Conservation (phyloP, 1,140 invertebrate genomes). For the Aphaenogaster floridana region DNA sequence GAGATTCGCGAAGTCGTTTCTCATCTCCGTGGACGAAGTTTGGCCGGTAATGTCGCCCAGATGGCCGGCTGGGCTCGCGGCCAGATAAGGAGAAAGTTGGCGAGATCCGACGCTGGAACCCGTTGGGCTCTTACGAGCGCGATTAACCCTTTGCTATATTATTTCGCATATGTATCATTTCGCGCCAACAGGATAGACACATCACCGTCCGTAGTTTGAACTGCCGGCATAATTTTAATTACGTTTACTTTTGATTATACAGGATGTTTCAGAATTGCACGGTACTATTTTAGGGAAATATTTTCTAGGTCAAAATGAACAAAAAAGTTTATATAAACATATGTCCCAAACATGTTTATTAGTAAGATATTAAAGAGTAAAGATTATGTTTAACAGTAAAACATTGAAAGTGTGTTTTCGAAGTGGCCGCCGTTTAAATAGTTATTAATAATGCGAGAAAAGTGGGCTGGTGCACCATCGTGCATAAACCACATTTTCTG, state of each 20-base stretch:
- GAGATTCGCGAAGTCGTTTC: constrained; percentile 9
- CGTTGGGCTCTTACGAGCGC: neutral
- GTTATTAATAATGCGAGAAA: too few species aligned
- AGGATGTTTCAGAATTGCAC: too few species aligned
- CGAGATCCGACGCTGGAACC: constrained; percentile 21
- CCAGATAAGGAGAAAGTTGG: constrained; percentile 33
- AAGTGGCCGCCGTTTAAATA: too few species aligned
- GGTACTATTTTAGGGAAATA: too few species aligned
- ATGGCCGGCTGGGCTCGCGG: constrained; percentile 21
- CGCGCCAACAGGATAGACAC: neutral
- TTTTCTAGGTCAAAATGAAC: too few species aligned
- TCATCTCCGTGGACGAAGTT: constrained; percentile 9
- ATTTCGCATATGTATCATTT: neutral
- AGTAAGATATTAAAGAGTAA: too few species aligned
- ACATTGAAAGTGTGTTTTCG: too few species aligned
- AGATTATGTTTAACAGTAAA: too few species aligned
- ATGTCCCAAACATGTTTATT: too few species aligned
- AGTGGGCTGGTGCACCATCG: too few species aligned
- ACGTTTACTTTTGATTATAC: neutral
- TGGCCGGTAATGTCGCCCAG: constrained; percentile 5
- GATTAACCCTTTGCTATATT: constrained; percentile 33
- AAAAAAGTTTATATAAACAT: too few species aligned
- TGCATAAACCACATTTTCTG: too few species aligned
- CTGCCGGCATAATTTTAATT: neutral
- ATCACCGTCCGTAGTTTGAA: neutral